phyloP scores from a whole-genome alignment of 2,888 invertebrate genomes.

The Dryobota labecula region DNA sequence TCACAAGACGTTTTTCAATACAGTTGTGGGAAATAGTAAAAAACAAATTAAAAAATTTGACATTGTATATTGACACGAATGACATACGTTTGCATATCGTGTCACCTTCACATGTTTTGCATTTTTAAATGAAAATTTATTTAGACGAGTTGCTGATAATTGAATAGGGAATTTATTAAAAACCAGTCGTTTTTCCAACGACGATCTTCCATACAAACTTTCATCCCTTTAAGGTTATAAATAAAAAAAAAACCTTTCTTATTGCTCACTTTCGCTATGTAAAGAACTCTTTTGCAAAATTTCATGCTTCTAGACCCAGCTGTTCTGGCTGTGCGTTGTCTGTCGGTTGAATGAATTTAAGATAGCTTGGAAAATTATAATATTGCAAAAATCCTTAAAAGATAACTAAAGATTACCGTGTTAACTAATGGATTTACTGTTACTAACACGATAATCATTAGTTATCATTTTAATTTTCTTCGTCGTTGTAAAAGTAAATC shows the following conservation, averaged over 20 bases:
- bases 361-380: background rate
- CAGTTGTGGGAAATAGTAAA: too few species aligned
- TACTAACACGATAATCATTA: background rate
- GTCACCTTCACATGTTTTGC: slow-evolving; percentile 52
- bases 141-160: slow-evolving; percentile 3
- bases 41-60: too few species aligned
- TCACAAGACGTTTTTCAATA: too few species aligned
- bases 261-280: background rate
- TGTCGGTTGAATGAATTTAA: background rate
- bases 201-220: background rate
- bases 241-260: too few species aligned
- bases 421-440: background rate
- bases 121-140: slow-evolving; percentile 28
- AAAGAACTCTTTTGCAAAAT: background rate
- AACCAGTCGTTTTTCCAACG: background rate
- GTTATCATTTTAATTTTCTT: background rate
- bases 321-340: background rate
- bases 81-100: slow-evolving; percentile 29
- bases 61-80: slow-evolving; percentile 29
- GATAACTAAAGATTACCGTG: too few species aligned
- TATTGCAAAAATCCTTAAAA: background rate
- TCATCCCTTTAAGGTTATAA: too few species aligned
- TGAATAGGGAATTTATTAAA: slow-evolving; percentile 10
- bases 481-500: background rate
- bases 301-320: background rate